A percentile compares a stretch with the other conserved stretches of the same genome.
Evolutionary conservation across 2,888 invertebrate genomes (phyloP).

Genomic region (Baccha elongata): DNA sequence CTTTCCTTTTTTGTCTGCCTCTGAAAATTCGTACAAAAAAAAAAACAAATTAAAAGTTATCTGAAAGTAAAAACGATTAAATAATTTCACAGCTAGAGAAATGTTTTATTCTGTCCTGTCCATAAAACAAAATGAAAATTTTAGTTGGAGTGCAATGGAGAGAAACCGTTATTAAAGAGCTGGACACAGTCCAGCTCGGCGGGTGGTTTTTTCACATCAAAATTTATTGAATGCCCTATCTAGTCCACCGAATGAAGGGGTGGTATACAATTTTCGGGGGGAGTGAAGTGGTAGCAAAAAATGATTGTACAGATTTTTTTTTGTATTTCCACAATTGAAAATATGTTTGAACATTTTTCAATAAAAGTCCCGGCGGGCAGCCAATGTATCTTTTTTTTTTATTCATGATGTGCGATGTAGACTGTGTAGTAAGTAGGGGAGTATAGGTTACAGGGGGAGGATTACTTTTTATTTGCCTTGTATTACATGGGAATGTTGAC

Average conservation of each 20-base stretch:
- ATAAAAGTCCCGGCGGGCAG: slow-evolving; percentile 57
- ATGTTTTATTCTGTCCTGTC: slow-evolving; percentile 46
- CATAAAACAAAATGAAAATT: slow-evolving; percentile 37
- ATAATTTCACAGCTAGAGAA: slow-evolving; percentile 60
- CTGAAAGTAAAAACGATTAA: slow-evolving; percentile 55
- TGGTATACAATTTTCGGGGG: not conserved
- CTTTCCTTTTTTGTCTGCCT: not conserved
- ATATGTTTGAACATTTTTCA: slow-evolving; percentile 70
- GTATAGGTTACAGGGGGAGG: slow-evolving; percentile 2
- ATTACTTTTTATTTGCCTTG: slow-evolving; percentile 60
- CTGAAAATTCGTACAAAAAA: not conserved
- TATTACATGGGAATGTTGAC: slow-evolving; percentile 65
- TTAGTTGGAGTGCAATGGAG: slow-evolving; percentile 4
- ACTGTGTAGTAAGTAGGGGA: not conserved
- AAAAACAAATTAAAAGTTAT: slow-evolving; percentile 20
- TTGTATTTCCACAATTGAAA: slow-evolving; percentile 60
- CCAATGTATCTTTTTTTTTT: slow-evolving; percentile 30
- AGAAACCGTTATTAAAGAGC: not conserved
- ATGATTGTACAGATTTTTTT: slow-evolving; percentile 35
- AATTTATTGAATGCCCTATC: slow-evolving; percentile 40
- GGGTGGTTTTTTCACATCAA: slow-evolving; percentile 58
- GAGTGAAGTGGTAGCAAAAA: slow-evolving; percentile 38
- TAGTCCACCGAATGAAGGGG: not conserved
- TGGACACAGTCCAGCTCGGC: not conserved
- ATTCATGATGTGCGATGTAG: not conserved